Evolutionary conservation across 2,797 vertebrate genomes (phyloP), one percentile per base, ranked within the genome.

Genomic region (Thaleichthys pacificus): DNA sequence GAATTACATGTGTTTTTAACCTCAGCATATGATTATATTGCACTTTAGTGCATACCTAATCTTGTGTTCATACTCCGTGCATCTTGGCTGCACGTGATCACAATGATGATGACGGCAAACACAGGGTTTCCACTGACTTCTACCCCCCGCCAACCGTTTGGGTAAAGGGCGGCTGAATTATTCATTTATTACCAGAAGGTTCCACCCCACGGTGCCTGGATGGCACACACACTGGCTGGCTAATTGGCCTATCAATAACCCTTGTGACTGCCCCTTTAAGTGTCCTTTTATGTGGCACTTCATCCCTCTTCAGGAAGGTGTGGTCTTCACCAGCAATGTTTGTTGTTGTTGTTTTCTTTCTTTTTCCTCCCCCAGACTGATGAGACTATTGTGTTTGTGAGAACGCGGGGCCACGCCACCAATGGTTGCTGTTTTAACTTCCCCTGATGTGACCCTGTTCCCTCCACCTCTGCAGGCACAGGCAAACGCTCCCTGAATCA

Each of bases 201-300:
- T 91, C 89, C 92, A 47, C 42, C 42, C 86, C 24, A 85, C 82
- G 90, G 90, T 88, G 69, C 79, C 61, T 9, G 68, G 77, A 85
- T 84, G 90, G 90, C 90, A 89, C 86, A 86, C 88, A 89, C 85
- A 84, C 87, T 78, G 80, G 81, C 84, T 88, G 81, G 42, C 86
- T 93, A 93, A 94, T 94, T 94, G 93, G 91, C 83, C 85, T 91
- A 94, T 94, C 92, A 93, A 94, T 94, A 93, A 93, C 83, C 75
- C 80, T 71, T 82, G 86, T 75, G 73, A 82, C 71, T 60, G 86
- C 78, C 80, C 85, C 74, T 81, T 89, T 87, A 88, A 89, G 90
- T 89, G 90, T n/a, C 6, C 51, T 3, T 56, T 56, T 56, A 56
- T 17, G 51, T 17, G 51, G 19, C 51, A n/a, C 51, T 17, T 11